A percentile compares a stretch with the other conserved stretches of the same genome.
These are phyloP conservation scores for Andrena minutula DNA, from an alignment of 2,888 invertebrate species.

Conservation along the genomic window DNA sequence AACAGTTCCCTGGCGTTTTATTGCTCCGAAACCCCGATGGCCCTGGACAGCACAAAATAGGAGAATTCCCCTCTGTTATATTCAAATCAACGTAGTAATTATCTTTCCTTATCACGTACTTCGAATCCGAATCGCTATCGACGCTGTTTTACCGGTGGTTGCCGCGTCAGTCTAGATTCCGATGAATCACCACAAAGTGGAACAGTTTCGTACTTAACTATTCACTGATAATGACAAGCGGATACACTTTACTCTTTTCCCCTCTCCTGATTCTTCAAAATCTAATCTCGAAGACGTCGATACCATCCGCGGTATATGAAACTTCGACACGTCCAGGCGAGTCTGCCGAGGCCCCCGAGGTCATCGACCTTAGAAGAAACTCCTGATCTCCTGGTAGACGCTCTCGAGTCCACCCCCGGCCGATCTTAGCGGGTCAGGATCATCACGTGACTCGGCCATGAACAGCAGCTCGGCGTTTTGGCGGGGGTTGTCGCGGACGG, in stretches of 20 bases:
- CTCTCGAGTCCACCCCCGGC: neutral
- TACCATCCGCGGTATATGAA: no score
- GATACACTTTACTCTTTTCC: no score
- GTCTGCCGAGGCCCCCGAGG: no score
- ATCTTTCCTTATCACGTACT: neutral
- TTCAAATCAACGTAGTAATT: conserved; percentile 4
- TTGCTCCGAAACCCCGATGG: no score
- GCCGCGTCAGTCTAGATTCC: no score
- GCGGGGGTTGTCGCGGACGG: conserved; percentile 11
- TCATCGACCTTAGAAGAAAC: no score
- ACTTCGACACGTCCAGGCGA: no score
- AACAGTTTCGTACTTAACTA: neutral
- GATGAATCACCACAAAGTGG: neutral
- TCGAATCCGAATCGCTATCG: neutral
- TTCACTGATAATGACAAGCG: neutral
- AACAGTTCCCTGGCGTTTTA: no score
- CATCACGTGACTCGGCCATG: conserved; percentile 2
- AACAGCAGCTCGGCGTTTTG: neutral
- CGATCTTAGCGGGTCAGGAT: neutral
- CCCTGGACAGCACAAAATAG: no score
- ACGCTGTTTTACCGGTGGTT: no score
- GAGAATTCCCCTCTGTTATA: neutral
- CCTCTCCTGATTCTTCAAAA: no score
- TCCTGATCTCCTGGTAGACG: neutral
- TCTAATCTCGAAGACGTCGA: no score